These are phyloP conservation scores for Diachasmimorpha longicaudata DNA, from an alignment of 1,140 invertebrate genomes.

Conservation along the genomic window DNA sequence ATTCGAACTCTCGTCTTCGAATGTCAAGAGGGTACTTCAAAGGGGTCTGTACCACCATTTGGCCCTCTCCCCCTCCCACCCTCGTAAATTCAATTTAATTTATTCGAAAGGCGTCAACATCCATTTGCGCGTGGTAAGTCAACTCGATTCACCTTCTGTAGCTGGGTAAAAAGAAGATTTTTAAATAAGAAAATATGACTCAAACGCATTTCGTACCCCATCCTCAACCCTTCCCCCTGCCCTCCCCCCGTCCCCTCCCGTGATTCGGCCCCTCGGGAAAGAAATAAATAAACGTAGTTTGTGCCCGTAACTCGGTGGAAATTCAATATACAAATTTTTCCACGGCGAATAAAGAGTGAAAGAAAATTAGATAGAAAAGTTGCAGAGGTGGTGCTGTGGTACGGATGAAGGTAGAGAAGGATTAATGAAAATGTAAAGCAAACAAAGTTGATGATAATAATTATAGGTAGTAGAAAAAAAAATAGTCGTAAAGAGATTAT, in stretches of 20 bases:
- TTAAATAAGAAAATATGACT: constrained; percentile 10
- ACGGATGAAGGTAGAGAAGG: not conserved
- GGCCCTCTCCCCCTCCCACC: no score
- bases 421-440: not conserved
- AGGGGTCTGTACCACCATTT: not conserved
- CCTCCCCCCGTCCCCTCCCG: no score
- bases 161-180: not conserved
- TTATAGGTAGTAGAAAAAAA: not conserved
- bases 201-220: not conserved
- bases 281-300: not conserved
- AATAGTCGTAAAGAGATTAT: constrained; percentile 19
- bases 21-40: not conserved
- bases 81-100: constrained; percentile 18
- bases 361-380: no score
- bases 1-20: not conserved
- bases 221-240: no score
- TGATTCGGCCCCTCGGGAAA: not conserved
- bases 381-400: no score
- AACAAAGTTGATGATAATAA: constrained; percentile 1
- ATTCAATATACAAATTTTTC: constrained; percentile 32
- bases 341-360: not conserved
- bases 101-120: constrained; percentile 20
- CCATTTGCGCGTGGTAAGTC: not conserved
- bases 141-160: constrained; percentile 11
- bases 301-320: not conserved